Conservation (phyloP, 2,797 vertebrate genomes). For the Sardinella longiceps region DNA sequence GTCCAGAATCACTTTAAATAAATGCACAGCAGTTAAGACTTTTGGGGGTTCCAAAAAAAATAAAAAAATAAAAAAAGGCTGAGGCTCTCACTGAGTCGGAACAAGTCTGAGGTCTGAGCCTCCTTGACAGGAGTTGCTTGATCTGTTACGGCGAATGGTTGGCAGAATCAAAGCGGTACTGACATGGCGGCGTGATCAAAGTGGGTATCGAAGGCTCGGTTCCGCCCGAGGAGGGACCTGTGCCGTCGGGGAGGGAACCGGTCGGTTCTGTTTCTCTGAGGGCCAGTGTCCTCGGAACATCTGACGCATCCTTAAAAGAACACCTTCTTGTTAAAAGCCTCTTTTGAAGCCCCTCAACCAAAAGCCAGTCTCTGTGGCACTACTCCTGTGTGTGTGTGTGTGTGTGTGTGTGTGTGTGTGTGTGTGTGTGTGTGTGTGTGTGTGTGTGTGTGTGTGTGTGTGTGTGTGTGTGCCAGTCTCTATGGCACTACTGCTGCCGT, state of each 20-base stretch:
- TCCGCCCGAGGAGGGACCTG: background rate
- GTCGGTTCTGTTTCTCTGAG: background rate
- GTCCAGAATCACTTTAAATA: background rate
- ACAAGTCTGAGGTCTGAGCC: background rate
- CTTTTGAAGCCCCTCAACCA: background rate
- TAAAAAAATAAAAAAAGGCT: background rate
- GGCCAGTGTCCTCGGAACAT: background rate
- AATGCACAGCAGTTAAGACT: background rate
- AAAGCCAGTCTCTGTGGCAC: background rate
- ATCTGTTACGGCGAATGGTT: background rate
- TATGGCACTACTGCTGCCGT: too few species aligned
- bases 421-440: too few species aligned
- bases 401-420: too few species aligned
- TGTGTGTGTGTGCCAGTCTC: too few species aligned
- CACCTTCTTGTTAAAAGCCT: constrained; percentile 19
- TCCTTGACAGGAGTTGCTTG: background rate
- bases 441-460: too few species aligned
- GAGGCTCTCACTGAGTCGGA: background rate
- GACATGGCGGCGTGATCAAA: background rate
- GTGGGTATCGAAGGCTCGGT: background rate
- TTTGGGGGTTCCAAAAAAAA: background rate
- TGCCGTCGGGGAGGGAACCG: background rate
- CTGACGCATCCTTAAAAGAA: background rate
- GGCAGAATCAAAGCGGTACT: background rate
- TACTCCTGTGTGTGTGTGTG: background rate